Evolutionary conservation across 1,140 invertebrate genomes (phyloP).

Genomic region (Adoxophyes honmai): DNA sequence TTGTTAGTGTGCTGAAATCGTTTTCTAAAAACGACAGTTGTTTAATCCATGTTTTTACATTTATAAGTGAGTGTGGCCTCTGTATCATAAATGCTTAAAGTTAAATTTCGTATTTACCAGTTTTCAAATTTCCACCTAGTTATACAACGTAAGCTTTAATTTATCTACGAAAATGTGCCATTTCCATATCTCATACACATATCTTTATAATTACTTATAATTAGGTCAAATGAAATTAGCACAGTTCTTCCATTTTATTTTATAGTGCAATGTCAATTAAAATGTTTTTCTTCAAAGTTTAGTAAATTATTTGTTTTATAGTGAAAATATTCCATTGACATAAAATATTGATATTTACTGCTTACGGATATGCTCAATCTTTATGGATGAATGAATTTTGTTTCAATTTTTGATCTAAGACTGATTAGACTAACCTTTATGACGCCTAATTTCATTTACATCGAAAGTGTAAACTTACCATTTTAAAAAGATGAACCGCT

Average conservation of each 20-base stretch:
- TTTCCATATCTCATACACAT: conserved; percentile 32
- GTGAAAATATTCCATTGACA: conserved; percentile 13
- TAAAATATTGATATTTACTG: conserved; percentile 19
- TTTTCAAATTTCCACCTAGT: conserved; percentile 11
- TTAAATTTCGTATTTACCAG: conserved; percentile 7
- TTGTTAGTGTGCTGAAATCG: too few relatives aligned
- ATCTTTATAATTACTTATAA: conserved; percentile 19
- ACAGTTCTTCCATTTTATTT: conserved; percentile 31
- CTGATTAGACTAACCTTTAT: conserved; percentile 59
- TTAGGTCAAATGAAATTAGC: conserved; percentile 3
- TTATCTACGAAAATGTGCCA: conserved; percentile 37
- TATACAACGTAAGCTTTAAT: conserved; percentile 36
- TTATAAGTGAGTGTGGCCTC: conserved; percentile 14
- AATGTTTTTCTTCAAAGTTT: conserved; percentile 17
- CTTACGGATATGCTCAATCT: conserved; percentile 42
- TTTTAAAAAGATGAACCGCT: too few relatives aligned
- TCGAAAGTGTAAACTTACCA: neutral
- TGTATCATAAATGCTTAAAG: conserved; percentile 11
- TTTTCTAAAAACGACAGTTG: too few relatives aligned
- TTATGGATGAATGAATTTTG: conserved; percentile 18
- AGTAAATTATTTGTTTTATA: conserved; percentile 14
- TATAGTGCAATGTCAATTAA: conserved; percentile 20
- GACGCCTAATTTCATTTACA: conserved; percentile 16
- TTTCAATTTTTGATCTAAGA: conserved; percentile 56
- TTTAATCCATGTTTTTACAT: conserved; percentile 10